A percentile compares a stretch with the other conserved stretches of the same genome.
Evolutionary conservation across 2,888 invertebrate species (phyloP).

Genomic region (Limnephilus auricula): DNA sequence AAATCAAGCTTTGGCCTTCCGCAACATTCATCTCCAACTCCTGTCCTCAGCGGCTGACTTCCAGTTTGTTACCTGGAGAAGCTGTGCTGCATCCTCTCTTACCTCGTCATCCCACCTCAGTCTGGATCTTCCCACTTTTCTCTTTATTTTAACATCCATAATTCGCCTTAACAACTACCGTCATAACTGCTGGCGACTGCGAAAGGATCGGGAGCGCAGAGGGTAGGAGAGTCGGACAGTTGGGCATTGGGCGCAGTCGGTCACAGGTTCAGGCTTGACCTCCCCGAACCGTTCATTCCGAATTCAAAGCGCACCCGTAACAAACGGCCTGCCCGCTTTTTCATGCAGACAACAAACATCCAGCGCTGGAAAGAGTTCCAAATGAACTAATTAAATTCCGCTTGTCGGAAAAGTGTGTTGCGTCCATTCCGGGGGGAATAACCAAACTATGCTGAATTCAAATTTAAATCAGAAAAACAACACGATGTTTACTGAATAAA

Average conservation of each 20-base stretch:
- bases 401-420: slow-evolving; percentile 42
- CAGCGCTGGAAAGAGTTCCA: slow-evolving; percentile 20
- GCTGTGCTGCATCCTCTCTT: too few species aligned
- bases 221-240: not conserved
- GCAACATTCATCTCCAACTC: too few species aligned
- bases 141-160: too few species aligned
- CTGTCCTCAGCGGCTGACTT: too few species aligned
- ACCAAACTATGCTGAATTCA: not conserved
- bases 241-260: not conserved
- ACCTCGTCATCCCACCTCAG: too few species aligned
- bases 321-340: slow-evolving; percentile 48
- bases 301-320: slow-evolving; percentile 51
- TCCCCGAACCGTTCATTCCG: slow-evolving; percentile 38
- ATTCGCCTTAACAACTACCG: not conserved
- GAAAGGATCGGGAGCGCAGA: not conserved
- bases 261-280: not conserved
- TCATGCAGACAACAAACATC: slow-evolving; percentile 39
- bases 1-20: too few species aligned
- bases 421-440: not conserved
- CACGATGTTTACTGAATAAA: not conserved
- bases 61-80: too few species aligned
- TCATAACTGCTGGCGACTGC: not conserved
- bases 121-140: too few species aligned
- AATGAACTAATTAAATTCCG: slow-evolving; percentile 47
- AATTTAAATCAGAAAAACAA: not conserved